Base-by-base conservation (phyloP, 2,888 invertebrate species). In the Eristalis pertinax region DNA sequence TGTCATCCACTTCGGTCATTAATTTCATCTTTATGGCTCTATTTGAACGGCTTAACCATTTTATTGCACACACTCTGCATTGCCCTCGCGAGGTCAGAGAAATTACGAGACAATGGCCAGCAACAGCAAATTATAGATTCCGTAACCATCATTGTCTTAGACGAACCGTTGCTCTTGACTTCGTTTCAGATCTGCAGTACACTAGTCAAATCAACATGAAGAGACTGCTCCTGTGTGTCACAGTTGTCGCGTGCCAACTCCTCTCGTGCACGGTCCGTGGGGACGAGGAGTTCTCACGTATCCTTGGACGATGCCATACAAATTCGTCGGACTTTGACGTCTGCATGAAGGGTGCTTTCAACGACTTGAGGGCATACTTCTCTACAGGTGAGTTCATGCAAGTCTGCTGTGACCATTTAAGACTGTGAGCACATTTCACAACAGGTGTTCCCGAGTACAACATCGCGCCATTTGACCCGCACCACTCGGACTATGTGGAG, bases 401-500 rank as follows among this genome's bases (percentile, higher is more conserved):
- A 4, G 7, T 72, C 32, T 10, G 64, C 29, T n/a, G 29, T 60
- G 35, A 13, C 10, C 0, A 24, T 26, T 29, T 26, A 13, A 24
- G 13, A 24, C 13, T 26, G 60, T 5, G 4, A 13, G 4, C 56
- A 19, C 1, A 43, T 58, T 65, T 70, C 50, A 26, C 29, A 91
- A 8, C 90, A 96, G 97, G 97, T 81, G 93, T 97, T 64, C 95
- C 96, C 0, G 95, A 96, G 89, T 95, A 96, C 92, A 95, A 95
- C 43, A 94, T 97, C 1, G 94, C 94, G 0, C 95, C 97, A 0
- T 96, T 97, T 91, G 97, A 97, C 93, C 97, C 97, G 0, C 97
- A 97, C 92, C 95, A 94, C 89, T 95, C 96, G 0, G 93, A 94
- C 13, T 95, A 96, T 91, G 94, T 97, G 26, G 94, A 94, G 50